Evolutionary conservation across 2,113 vertebrate genomes (phyloP).

Genomic region (Microcebus murinus): DNA sequence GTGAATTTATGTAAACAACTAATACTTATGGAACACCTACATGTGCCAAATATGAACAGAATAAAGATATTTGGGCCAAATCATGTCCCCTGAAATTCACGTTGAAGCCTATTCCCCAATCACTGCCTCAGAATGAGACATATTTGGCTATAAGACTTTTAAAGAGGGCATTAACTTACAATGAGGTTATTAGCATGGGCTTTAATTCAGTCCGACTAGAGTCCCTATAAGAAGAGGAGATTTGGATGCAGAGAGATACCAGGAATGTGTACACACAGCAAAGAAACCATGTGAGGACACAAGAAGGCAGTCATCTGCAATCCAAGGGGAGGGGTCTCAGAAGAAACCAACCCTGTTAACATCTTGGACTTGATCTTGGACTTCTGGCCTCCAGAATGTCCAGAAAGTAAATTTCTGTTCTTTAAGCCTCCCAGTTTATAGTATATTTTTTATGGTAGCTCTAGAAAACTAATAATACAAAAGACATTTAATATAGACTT

Average conservation of each 20-base stretch:
- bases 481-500: neutral
- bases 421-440: neutral
- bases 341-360: neutral
- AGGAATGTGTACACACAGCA: neutral
- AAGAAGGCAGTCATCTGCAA: neutral
- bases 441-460: neutral
- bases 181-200: neutral
- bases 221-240: neutral
- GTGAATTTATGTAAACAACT: neutral
- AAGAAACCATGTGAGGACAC: neutral
- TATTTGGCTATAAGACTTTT: neutral
- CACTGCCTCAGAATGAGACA: neutral
- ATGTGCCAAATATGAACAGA: neutral
- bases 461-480: neutral
- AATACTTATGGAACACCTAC: neutral
- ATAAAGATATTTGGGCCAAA: neutral
- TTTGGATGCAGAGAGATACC: neutral
- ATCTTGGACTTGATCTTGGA: neutral
- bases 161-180: neutral
- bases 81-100: neutral
- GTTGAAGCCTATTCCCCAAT: neutral
- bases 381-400: neutral
- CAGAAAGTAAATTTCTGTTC: neutral
- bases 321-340: neutral
- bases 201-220: neutral